These are phyloP conservation scores for Morus bassanus DNA, from an alignment of 2,797 vertebrate genomes.

Conservation along the genomic window DNA sequence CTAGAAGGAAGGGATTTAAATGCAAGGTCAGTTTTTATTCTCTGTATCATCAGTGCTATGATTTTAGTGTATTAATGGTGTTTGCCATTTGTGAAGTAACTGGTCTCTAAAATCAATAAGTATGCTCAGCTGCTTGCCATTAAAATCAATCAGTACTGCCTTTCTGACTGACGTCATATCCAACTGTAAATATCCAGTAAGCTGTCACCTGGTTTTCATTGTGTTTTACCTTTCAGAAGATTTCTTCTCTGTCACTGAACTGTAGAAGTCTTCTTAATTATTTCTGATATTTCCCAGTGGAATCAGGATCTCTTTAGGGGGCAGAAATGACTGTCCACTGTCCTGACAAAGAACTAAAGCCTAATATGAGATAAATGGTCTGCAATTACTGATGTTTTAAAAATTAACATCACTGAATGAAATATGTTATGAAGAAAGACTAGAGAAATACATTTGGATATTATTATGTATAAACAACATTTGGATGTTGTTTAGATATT, in stretches of 20 bases:
- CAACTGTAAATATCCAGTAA: constrained; percentile 77
- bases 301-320: constrained; percentile 17
- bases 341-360: neutral
- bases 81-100: constrained; percentile 67
- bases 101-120: constrained; percentile 69
- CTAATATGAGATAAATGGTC: neutral
- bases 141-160: constrained; percentile 72
- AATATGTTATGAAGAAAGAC: neutral
- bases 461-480: neutral
- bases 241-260: constrained; percentile 47
- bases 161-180: constrained; percentile 73
- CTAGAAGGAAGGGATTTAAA: neutral
- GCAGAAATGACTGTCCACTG: constrained; percentile 19
- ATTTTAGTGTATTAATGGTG: constrained; percentile 64
- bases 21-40: constrained; percentile 53
- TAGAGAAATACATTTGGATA: neutral
- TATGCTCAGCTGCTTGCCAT: constrained; percentile 70
- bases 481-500: neutral
- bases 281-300: constrained; percentile 59
- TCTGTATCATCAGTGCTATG: constrained; percentile 22
- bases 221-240: constrained; percentile 64
- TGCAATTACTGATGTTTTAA: neutral
- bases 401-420: neutral
- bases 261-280: constrained; percentile 64
- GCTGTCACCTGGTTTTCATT: constrained; percentile 69